Conservation (phyloP, 2,113 vertebrate species). For the Chaetops frenatus region DNA sequence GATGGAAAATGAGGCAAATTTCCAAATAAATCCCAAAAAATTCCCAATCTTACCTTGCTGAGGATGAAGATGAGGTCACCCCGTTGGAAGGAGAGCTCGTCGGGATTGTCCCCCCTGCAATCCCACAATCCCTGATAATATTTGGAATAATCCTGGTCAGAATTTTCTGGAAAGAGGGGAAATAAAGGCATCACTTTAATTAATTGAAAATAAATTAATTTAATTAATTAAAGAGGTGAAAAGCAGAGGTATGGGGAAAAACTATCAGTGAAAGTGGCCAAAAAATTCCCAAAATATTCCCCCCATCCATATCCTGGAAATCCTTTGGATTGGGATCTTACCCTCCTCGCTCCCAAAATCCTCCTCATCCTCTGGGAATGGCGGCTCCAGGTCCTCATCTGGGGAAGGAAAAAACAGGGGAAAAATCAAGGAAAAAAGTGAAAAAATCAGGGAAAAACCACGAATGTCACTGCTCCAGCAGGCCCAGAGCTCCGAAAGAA, state of each 20-base stretch:
- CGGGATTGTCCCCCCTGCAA: constrained; percentile 78
- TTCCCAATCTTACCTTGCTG: constrained; percentile 80
- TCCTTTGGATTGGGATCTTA: neutral
- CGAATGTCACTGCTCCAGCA: rapidly evolving
- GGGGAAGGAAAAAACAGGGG: neutral
- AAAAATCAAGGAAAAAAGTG: neutral
- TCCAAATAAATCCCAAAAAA: neutral
- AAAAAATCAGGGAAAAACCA: neutral
- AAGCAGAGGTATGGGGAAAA: too few relatives aligned
- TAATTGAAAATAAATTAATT: too few relatives aligned
- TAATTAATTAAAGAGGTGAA: too few relatives aligned
- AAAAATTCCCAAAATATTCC: neutral
- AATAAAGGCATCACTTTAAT: too few relatives aligned
- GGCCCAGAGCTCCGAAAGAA: neutral
- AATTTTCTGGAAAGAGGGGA: neutral
- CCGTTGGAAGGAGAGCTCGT: constrained; percentile 87
- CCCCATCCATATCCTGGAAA: rapidly evolving
- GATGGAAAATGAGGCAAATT: neutral
- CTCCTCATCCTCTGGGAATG: neutral
- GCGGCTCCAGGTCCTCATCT: constrained; percentile 62
- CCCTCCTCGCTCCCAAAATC: neutral
- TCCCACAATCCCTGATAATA: constrained; percentile 94
- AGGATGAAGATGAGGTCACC: constrained; percentile 91
- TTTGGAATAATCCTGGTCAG: constrained; percentile 70
- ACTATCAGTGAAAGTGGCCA: too few relatives aligned